A percentile compares a stretch with the other conserved stretches of the same genome.
Evolutionary conservation across 2,797 vertebrate species (phyloP).

Genomic region (Sebastolobus altivelis): DNA sequence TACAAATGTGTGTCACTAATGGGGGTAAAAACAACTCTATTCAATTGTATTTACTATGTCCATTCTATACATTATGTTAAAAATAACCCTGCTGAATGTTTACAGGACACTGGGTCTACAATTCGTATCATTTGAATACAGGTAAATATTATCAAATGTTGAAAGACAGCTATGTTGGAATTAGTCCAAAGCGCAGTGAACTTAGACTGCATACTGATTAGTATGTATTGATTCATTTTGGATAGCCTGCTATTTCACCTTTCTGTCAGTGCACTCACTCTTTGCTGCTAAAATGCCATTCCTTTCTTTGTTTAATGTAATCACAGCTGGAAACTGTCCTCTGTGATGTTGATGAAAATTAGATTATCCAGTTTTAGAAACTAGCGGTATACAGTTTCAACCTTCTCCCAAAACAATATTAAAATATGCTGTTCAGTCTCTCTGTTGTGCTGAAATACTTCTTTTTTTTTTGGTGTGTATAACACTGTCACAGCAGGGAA

Average conservation of each 20-base stretch:
- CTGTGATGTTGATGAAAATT: slow-evolving; percentile 47
- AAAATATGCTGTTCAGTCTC: slow-evolving; percentile 17
- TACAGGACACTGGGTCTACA: neutral
- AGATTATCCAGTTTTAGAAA: slow-evolving; percentile 39
- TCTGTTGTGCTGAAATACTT: slow-evolving; percentile 1
- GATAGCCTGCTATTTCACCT: slow-evolving; percentile 44
- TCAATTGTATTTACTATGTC: neutral
- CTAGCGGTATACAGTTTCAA: slow-evolving; percentile 6
- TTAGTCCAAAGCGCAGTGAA: slow-evolving; percentile 32
- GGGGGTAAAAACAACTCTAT: neutral
- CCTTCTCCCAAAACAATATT: slow-evolving; percentile 29
- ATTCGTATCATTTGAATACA: neutral
- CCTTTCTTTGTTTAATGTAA: slow-evolving; percentile 47
- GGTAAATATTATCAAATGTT: neutral
- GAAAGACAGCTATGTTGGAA: slow-evolving; percentile 2
- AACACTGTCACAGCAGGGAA: slow-evolving; percentile 44
- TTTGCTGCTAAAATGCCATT: slow-evolving; percentile 50
- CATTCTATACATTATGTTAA: neutral
- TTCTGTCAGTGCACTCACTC: slow-evolving; percentile 15
- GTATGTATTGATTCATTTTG: slow-evolving; percentile 51
- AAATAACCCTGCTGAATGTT: slow-evolving; percentile 21
- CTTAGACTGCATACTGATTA: slow-evolving; percentile 36
- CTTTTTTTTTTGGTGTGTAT: neutral
- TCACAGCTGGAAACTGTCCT: slow-evolving; percentile 52
- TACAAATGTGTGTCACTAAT: neutral